Conservation (phyloP, 2,113 vertebrate genomes). For the Siniperca chuatsi region DNA sequence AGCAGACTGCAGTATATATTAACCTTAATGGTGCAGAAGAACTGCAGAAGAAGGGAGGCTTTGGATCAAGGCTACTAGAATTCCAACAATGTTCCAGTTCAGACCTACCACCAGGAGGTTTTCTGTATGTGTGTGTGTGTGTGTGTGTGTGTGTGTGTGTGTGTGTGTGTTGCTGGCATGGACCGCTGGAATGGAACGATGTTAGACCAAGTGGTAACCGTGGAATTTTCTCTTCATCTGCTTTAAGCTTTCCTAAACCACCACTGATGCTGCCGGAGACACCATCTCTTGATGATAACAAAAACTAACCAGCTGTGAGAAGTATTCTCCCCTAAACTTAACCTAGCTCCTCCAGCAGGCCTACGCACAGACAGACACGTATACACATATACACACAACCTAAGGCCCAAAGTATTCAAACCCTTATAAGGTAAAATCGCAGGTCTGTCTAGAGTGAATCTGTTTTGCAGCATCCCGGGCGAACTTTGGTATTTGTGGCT, state of each 20-base stretch:
- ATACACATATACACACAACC: constrained; percentile 45
- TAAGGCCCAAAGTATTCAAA: constrained; percentile 46
- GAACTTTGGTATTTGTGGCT: constrained; percentile 76
- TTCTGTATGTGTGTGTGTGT: background rate
- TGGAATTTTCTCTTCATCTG: constrained; percentile 60
- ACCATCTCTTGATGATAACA: constrained; percentile 57
- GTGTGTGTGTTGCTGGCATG: constrained; percentile 47
- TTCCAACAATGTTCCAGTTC: constrained; percentile 71
- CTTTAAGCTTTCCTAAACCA: constrained; percentile 59
- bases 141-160: constrained; percentile 12
- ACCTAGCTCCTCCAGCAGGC: constrained; percentile 2
- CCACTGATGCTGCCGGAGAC: constrained; percentile 35
- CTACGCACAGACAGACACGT: constrained; percentile 45
- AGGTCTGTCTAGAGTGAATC: constrained; percentile 69
- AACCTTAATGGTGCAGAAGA: constrained; percentile 47
- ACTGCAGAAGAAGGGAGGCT: constrained; percentile 50
- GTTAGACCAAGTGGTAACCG: constrained; percentile 56
- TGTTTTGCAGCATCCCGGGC: constrained; percentile 72
- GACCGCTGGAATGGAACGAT: constrained; percentile 52
- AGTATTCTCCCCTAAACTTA: constrained; percentile 35
- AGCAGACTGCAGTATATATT: constrained; percentile 37
- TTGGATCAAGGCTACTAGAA: constrained; percentile 59
- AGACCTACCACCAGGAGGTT: constrained; percentile 68
- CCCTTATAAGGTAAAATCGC: constrained; percentile 74
- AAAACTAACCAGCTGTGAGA: constrained; percentile 63